These are phyloP conservation scores for Mionectes olivaceus DNA, from an alignment of 2,797 vertebrate genomes.

Conservation along the genomic window DNA sequence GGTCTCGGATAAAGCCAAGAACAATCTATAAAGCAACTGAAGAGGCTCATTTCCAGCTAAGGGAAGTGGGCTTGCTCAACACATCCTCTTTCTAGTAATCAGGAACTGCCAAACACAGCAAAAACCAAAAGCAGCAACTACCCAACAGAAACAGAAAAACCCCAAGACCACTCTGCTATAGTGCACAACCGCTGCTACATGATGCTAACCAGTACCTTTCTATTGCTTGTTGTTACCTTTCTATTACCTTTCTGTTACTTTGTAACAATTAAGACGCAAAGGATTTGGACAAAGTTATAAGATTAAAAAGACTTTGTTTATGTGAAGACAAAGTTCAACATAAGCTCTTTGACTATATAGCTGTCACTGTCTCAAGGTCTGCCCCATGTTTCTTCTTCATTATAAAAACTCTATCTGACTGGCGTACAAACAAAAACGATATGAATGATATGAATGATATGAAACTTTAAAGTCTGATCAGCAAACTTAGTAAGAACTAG, in stretches of 20 bases:
- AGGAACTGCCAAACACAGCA: neutral
- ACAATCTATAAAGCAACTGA: neutral
- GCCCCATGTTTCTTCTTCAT: neutral
- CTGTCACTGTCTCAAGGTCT: neutral
- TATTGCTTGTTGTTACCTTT: neutral
- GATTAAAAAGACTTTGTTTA: neutral
- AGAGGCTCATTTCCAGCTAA: neutral
- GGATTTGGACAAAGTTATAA: neutral
- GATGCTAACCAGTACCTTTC: neutral
- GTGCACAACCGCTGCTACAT: neutral
- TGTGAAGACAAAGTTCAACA: neutral
- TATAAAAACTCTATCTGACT: neutral
- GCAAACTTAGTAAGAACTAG: neutral
- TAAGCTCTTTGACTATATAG: neutral
- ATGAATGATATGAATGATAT: neutral
- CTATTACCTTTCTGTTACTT: neutral
- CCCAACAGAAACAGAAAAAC: neutral
- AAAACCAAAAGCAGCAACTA: neutral
- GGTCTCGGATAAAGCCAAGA: conserved; percentile 10
- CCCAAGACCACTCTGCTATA: neutral
- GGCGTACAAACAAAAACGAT: neutral
- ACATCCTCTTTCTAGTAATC: conserved; percentile 4
- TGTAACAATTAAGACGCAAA: neutral
- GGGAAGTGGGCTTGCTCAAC: neutral
- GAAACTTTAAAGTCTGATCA: neutral